Conservation (phyloP, 2,113 vertebrate species). For the Sardina pilchardus region DNA sequence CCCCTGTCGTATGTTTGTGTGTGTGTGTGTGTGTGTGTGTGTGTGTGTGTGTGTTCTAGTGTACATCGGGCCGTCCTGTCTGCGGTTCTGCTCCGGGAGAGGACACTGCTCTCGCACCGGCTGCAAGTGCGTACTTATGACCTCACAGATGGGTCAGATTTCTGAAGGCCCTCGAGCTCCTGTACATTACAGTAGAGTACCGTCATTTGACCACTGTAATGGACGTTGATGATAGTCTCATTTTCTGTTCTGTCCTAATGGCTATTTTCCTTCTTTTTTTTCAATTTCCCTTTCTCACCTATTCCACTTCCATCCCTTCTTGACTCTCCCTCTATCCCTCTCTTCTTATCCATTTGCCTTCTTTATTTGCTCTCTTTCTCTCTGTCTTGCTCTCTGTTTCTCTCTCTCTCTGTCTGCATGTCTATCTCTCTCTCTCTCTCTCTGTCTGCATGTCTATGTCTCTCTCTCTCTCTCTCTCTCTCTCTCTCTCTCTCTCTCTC, state of each 20-base stretch:
- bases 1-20: background rate
- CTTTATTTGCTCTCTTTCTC: background rate
- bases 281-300: background rate
- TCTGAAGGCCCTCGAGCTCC: conserved; percentile 30
- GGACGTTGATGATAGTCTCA: background rate
- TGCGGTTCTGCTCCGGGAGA: conserved; percentile 94
- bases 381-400: background rate
- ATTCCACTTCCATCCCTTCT: background rate
- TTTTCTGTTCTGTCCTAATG: background rate
- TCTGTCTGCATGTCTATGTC: background rate
- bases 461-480: background rate
- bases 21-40: background rate
- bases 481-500: background rate
- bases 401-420: background rate
- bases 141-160: background rate
- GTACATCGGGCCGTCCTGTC: conserved; percentile 93
- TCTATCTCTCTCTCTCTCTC: background rate
- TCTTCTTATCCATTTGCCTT: background rate
- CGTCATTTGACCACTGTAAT: background rate
- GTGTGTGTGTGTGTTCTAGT: conserved; percentile 73
- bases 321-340: background rate
- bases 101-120: conserved; percentile 93
- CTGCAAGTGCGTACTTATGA: conserved; percentile 85
- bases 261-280: background rate
- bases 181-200: background rate